Evolutionary conservation across 2,113 vertebrate genomes (phyloP).

Genomic region (Datnioides undecimradiatus): DNA sequence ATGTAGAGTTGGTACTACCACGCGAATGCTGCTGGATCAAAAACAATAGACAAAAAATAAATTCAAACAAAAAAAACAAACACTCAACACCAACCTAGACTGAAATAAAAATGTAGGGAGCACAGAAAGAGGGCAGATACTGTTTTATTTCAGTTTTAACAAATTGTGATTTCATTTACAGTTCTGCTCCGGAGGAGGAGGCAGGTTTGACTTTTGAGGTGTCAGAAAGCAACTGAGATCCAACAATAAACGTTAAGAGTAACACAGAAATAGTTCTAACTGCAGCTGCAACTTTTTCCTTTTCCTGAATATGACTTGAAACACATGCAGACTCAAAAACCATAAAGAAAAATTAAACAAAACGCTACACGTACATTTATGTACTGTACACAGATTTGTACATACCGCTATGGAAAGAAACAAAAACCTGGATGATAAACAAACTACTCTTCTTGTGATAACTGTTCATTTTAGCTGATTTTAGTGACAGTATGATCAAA

Average conservation of each 20-base stretch:
- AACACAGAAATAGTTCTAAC: conserved; percentile 53
- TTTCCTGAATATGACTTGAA: conserved; percentile 84
- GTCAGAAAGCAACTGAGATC: conserved; percentile 19
- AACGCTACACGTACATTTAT: conserved; percentile 39
- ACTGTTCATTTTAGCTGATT: conserved; percentile 60
- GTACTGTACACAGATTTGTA: conserved; percentile 57
- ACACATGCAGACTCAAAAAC: conserved; percentile 70
- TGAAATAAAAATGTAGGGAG: conserved; percentile 39
- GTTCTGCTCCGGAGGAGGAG: conserved; percentile 25
- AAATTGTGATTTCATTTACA: neutral
- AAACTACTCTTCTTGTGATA: conserved; percentile 40
- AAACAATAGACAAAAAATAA: conserved; percentile 57
- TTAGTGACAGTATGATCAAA: conserved; percentile 54
- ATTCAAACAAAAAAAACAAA: neutral
- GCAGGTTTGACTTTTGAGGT: conserved; percentile 1
- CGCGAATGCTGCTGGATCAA: conserved; percentile 76
- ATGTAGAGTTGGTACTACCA: conserved; percentile 80
- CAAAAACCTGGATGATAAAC: conserved; percentile 35
- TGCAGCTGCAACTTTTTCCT: conserved; percentile 70
- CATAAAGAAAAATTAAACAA: conserved; percentile 51
- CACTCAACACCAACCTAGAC: conserved; percentile 47
- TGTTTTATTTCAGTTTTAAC: conserved; percentile 7
- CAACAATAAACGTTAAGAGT: conserved; percentile 44
- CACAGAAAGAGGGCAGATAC: conserved; percentile 5
- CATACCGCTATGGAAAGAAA: conserved; percentile 50